Evolutionary conservation across 2,113 vertebrate species (phyloP), one percentile per base, ranked within the genome.

Genomic region (Terrapene triunguis): DNA sequence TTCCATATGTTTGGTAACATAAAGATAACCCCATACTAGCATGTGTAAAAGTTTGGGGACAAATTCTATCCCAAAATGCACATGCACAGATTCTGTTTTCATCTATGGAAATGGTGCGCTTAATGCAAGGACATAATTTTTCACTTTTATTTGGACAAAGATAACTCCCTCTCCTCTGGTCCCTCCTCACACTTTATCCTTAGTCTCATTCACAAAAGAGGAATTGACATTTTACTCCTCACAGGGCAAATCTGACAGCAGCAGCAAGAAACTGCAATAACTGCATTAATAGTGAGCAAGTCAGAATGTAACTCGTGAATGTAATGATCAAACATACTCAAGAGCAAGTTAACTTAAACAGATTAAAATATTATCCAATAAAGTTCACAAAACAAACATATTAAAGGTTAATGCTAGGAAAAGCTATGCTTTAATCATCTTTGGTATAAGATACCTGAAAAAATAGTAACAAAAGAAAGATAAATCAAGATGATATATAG

Each of bases 181-280:
- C 3, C 65, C 17, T 72, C 57, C 89, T 17, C 0, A 0, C 8
- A 53, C 42, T 44, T 78, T 29, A 8, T 29, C 4, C 76, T 5
- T 32, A 9, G 42, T n/a, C 47, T 59, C 65, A 80, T 59, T 76
- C 51, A 44, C n/a, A 53, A 17, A 13, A 21, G 42, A 84, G 74
- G 4, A n/a, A n/a, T 47, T 53, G 57, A 82, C 54, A 72, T 72
- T 72, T 72, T 38, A n/a, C 19, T 72, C 65, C n/a, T 38, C n/a
- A 22, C 35, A 38, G n/a, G n/a, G 65, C 35, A 38, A 69, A 72
- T 9, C n/a, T 38, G 35, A 62, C 29, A 35, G 65, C 65, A 69
- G 8, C 65, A 69, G 65, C 65, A n/a, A 72, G 65, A 38, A 72
- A 72, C n/a, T 72, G 9, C n/a, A 72, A 38, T 72, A 72, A 72